Evolutionary conservation across 1,140 invertebrate species (phyloP), one percentile per base, ranked within the genome.

Genomic region (Eurosta solidaginis): DNA sequence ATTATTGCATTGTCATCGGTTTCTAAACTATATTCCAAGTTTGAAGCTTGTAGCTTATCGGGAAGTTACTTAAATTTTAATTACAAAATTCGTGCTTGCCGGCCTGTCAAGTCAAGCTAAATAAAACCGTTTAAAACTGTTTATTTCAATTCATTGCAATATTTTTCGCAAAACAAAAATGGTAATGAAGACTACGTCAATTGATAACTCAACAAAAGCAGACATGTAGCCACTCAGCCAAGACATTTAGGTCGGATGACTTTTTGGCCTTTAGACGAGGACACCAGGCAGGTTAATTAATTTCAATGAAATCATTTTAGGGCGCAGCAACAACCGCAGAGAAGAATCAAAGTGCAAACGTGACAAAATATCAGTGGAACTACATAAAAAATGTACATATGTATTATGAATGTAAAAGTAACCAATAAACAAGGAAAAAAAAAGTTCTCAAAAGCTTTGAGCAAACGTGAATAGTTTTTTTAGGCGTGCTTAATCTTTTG

Each of bases 281-380:
- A 84, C 83, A 84, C 52, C 82, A 78, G 78, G 81, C 68, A 81
- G 83, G 83, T 84, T 84, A 84, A 84, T 84, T 84, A 73, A 84
- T 84, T 83, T 84, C 78, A 83, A 84, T 84, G 82, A 84, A 84
- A 84, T 84, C 83, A 84, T 84, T 82, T 82, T 78, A 78, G 76
- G 63, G 73, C 79, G 74, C 47, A 54, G 77, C 49, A 12, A 33
- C 29, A 59, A 68, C 33, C 2, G 40, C 33, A 68, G 59, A 68
- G 5, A 68, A 29, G 33, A 68, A 22, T 17, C 27, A 42, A 40
- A 27, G 3, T 68, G 59, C 33, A 33, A 36, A 29, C 12, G 59
- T 20, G 33, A 68, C 40, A 40, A 40, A 68, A 68, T 73, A 29
- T 59, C 49, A 75, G 47, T 63, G 25, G 68, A 50, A 45, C 78